A percentile compares a stretch with the other conserved stretches of the same genome.
Evolutionary conservation across 2,113 vertebrate genomes (phyloP).

Genomic region (Pygathrix nemaeus): DNA sequence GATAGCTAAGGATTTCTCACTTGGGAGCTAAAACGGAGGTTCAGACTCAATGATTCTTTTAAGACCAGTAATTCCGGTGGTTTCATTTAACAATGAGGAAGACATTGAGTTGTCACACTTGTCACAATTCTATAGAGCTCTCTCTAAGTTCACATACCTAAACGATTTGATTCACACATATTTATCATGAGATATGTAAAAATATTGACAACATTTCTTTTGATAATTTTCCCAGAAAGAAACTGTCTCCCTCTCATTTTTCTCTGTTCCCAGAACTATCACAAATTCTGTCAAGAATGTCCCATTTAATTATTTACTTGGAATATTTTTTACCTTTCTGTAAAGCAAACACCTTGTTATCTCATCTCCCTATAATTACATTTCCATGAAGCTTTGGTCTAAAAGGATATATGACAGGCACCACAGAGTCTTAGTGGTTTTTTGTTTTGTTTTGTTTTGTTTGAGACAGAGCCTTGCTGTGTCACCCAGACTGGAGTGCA

Average conservation of each 20-base stretch:
- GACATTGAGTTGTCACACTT: not conserved
- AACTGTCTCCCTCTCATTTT: not conserved
- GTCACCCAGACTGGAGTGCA: too few relatives aligned
- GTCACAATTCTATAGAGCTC: not conserved
- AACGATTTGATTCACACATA: not conserved
- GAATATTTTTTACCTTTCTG: not conserved
- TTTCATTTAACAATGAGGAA: not conserved
- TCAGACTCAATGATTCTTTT: not conserved
- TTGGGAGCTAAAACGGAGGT: not conserved
- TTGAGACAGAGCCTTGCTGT: too few relatives aligned
- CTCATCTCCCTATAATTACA: not conserved
- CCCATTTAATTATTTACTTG: not conserved
- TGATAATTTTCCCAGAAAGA: not conserved
- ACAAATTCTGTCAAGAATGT: not conserved
- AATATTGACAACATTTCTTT: not conserved
- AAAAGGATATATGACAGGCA: not conserved
- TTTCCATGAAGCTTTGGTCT: not conserved
- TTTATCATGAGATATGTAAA: not conserved
- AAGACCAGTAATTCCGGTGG: not conserved
- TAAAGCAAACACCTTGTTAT: not conserved
- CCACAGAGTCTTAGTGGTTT: not conserved
- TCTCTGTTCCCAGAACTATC: not conserved
- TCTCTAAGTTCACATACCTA: not conserved
- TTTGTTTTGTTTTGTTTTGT: too few relatives aligned
- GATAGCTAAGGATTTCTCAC: not conserved